These are phyloP conservation scores for Hyposoter didymator DNA, from an alignment of 2,888 invertebrate genomes.

Conservation along the genomic window DNA sequence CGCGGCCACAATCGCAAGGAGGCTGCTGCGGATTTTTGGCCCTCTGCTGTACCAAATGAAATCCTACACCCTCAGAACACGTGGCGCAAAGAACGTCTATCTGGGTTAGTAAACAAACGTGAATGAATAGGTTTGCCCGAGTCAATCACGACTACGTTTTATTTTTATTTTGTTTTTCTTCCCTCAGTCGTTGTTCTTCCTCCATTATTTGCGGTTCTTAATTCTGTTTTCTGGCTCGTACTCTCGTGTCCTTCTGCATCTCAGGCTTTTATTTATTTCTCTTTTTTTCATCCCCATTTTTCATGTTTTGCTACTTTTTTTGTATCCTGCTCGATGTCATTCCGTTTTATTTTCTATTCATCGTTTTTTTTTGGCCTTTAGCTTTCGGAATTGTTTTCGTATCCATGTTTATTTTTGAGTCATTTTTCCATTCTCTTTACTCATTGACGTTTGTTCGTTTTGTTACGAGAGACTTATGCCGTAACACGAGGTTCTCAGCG, in stretches of 20 bases:
- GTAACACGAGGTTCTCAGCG: constrained; percentile 50
- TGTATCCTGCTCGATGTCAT: background rate
- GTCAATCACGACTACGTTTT: constrained; percentile 1
- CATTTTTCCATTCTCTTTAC: background rate
- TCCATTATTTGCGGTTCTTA: background rate
- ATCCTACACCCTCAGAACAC: constrained; percentile 48
- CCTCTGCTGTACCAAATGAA: constrained; percentile 54
- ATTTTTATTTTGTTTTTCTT: background rate
- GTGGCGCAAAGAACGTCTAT: constrained; percentile 45
- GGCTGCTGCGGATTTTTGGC: constrained; percentile 36
- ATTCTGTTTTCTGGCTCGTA: background rate
- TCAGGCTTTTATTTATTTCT: background rate
- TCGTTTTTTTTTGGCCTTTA: background rate
- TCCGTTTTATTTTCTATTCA: background rate
- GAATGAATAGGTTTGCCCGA: constrained; percentile 42
- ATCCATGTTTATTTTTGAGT: background rate
- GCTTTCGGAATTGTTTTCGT: too few species aligned
- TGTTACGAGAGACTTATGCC: background rate
- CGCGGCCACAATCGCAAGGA: background rate
- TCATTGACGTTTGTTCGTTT: background rate
- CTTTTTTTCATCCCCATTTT: background rate
- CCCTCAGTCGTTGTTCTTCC: background rate
- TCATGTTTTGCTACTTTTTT: background rate
- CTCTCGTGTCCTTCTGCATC: background rate
- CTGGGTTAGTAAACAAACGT: constrained; percentile 58